Conservation (phyloP, 2,113 vertebrate genomes). For the Trogon surrucura region DNA sequence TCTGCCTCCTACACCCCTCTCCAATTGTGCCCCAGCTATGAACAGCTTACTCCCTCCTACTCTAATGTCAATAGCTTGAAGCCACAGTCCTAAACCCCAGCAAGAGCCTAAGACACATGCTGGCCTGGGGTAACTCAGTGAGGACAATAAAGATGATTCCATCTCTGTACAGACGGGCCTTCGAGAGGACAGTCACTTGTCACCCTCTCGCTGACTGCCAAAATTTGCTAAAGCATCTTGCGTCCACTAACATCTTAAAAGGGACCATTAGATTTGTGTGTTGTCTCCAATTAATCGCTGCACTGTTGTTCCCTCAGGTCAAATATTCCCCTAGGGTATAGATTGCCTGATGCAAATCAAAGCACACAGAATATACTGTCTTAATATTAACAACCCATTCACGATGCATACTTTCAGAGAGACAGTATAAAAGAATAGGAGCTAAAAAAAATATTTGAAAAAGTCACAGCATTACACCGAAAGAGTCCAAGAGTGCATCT, state of each 20-base stretch:
- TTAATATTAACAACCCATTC: not conserved
- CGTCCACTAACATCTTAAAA: not conserved
- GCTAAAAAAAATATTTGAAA: not conserved
- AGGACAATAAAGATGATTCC: conserved; percentile 30
- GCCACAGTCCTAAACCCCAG: conserved; percentile 26
- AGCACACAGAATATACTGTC: not conserved
- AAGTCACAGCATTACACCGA: not conserved
- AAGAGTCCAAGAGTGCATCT: not conserved
- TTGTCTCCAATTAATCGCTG: not conserved
- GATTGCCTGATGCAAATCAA: not conserved
- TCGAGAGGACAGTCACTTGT: not conserved
- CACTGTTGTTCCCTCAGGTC: not conserved
- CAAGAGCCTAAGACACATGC: conserved; percentile 50
- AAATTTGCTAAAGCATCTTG: not conserved
- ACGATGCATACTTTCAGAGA: not conserved
- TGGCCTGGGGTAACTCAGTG: not conserved
- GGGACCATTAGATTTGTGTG: not conserved
- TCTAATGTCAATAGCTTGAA: conserved; percentile 72
- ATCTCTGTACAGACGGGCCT: not conserved
- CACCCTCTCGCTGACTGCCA: not conserved
- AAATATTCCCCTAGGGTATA: not conserved
- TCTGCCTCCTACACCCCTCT: not conserved
- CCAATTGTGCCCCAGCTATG: conserved; percentile 9
- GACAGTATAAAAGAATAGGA: not conserved
- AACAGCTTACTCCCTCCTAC: conserved; percentile 55